Base-by-base conservation (phyloP, 2,888 invertebrate species). In the Hirudinaria manillensis region DNA sequence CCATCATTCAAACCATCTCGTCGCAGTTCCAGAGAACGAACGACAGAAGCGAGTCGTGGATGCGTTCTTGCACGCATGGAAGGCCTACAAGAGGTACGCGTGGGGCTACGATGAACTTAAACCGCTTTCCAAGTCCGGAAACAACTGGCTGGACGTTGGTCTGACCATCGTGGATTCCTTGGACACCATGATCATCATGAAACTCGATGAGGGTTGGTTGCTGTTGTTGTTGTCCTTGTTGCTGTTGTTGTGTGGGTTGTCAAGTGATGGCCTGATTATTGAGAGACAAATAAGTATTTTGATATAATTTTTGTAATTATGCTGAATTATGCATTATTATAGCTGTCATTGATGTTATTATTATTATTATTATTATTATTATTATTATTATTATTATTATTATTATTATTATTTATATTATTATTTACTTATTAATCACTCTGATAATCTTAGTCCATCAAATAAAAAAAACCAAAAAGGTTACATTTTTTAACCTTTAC, bases 21-120 rank as follows among this genome's bases (percentile, higher is more conserved):
- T n/a, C n/a, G 36, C 3, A 3, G 7, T 24, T 61, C 19, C 21
- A 61, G 61, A 61, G 19, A 96, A 92, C 83, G 89, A 89, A 16
- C 88, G 91, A 21, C 97, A 98, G 85, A 87, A 87, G 73, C 93
- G 93, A 3, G 91, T 99, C 10, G 91, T 94, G 0, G 89, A 90
- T 51, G 94, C 95, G 7, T 94, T 98, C 83, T 89, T 89, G 82
- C 94, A 96, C 86, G 94, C 96, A 0, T 98, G 97, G 97, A 89
- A 88, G 74, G 96, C 93, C 0, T 99, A 99, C 85, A 93, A 91
- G 83, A 89, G 90, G 77, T 92, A 90, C 86, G 97, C 98, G 0
- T 99, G 98, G 98, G 98, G 98, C 0, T 92, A 94, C 82, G 99
- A 99, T 84, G 94, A 96, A 83, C 87, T 99, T 68, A 93, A 92